Evolutionary conservation across 2,797 vertebrate species (phyloP).

Genomic region (Aphelocoma californica): DNA sequence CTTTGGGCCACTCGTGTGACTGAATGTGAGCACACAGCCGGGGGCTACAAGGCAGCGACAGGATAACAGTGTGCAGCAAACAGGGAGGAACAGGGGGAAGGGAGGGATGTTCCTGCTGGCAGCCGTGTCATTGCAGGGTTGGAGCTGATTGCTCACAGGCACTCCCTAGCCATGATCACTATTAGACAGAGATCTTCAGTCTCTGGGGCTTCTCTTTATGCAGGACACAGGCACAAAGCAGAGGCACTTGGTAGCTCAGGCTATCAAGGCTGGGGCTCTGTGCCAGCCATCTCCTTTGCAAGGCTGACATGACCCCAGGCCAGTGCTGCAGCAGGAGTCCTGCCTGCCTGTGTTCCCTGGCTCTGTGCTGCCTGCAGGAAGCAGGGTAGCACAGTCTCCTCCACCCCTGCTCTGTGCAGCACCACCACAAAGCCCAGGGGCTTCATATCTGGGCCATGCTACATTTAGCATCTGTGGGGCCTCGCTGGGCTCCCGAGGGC

Average conservation of each 20-base stretch:
- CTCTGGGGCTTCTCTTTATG: not conserved
- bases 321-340: not conserved
- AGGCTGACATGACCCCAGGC: not conserved
- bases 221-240: not conserved
- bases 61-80: fast-evolving
- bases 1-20: fast-evolving
- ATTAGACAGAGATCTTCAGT: not conserved
- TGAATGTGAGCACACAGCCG: not conserved
- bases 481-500: not conserved
- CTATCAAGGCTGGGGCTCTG: not conserved
- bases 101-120: not conserved
- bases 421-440: constrained; percentile 1
- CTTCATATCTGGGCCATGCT: constrained; percentile 28
- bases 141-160: not conserved
- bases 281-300: not conserved
- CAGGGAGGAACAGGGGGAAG: not conserved
- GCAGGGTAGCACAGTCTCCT: constrained; percentile 21
- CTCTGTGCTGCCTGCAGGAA: not conserved
- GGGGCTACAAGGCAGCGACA: not conserved
- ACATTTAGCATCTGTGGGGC: constrained; percentile 25
- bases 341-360: not conserved
- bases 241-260: not conserved
- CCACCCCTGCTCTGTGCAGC: not conserved
- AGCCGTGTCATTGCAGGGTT: not conserved
- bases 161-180: not conserved